Evolutionary conservation across 2,888 invertebrate genomes (phyloP), one percentile per base, ranked within the genome.

Genomic region (Zonitis immaculata): DNA sequence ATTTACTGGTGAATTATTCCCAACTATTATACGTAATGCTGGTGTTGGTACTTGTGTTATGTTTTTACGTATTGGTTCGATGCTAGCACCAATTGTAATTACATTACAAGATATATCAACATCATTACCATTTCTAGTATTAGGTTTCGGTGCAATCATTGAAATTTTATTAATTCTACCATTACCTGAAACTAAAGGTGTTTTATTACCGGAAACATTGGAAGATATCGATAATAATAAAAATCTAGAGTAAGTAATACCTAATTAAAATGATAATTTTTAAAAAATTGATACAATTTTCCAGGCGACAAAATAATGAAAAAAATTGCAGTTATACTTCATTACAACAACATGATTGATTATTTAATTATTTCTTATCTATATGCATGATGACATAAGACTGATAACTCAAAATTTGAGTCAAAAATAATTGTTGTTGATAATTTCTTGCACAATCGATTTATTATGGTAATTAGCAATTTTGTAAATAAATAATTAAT

Each of bases 41-140:
- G 89, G 88, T 1, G 81, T 91, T 44, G 89, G 89, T 8, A 79
- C 83, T 1, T 86, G 87, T 44, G 84, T 88, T 0, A 87, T 86
- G 76, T 87, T 86, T 64, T 87, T 88, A 1, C 79, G 90, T 56
- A 75, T 90, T 43, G 91, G 89, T n/a, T 88, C 89, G 0, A 87
- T 90, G 80, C 64, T 86, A 14, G 72, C 76, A 1, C 76, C 75
- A 1, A 51, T 76, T 9, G 55, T 75, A 6, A 65, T 74, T 28
- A 60, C 70, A 1, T 54, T 73, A 30, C 66, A 70, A 26, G 66
- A 65, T 11, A 46, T 66, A 8, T 56, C 63, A 0, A 54, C 60
- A 26, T 66, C 59, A 53, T 51, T 75, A 49, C 75, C 76, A 8
- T 59, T 76, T 25, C 42, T 71, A 8, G 60, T 75, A 5, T 61